Evolutionary conservation across 1,140 invertebrate genomes (phyloP).

Genomic region (Zaprionus lachaisei): DNA sequence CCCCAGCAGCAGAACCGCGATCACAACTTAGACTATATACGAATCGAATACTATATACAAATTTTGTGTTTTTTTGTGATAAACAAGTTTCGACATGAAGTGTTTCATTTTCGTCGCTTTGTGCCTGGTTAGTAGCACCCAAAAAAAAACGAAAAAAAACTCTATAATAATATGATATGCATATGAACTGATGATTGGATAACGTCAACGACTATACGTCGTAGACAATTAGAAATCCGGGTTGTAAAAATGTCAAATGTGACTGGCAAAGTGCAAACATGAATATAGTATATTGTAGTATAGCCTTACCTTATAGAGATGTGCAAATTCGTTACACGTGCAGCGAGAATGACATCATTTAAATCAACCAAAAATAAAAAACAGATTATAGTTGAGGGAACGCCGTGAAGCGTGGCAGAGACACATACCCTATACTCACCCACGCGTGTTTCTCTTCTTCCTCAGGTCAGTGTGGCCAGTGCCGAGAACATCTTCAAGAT

Average conservation of each 20-base stretch:
- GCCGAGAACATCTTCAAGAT: conserved; percentile 85
- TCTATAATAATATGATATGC: conserved; percentile 43
- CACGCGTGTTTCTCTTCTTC: conserved; percentile 14
- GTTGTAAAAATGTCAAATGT: conserved; percentile 60
- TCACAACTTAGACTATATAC: conserved; percentile 7
- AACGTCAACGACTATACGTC: conserved; percentile 19
- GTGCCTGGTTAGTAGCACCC: conserved; percentile 72
- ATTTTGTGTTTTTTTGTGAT: conserved; percentile 29
- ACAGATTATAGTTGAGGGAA: conserved; percentile 4
- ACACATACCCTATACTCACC: conserved; percentile 16
- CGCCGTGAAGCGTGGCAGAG: conserved; percentile 30
- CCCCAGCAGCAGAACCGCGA: conserved; percentile 47
- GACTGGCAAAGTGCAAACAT: conserved; percentile 37
- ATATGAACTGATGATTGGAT: conserved; percentile 36
- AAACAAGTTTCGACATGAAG: conserved; percentile 68
- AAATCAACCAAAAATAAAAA: background rate
- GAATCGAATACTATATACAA: conserved; percentile 18
- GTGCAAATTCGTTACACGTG: conserved; percentile 44
- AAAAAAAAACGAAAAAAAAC: conserved; percentile 12
- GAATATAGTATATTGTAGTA: conserved; percentile 8
- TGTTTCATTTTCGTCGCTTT: conserved; percentile 76
- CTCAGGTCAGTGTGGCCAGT: conserved; percentile 60
- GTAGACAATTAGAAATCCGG: conserved; percentile 46
- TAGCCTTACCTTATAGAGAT: conserved; percentile 1
- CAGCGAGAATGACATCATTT: conserved; percentile 43